Conservation (phyloP, 2,113 vertebrate species). For the Chlamydotis undulata region DNA sequence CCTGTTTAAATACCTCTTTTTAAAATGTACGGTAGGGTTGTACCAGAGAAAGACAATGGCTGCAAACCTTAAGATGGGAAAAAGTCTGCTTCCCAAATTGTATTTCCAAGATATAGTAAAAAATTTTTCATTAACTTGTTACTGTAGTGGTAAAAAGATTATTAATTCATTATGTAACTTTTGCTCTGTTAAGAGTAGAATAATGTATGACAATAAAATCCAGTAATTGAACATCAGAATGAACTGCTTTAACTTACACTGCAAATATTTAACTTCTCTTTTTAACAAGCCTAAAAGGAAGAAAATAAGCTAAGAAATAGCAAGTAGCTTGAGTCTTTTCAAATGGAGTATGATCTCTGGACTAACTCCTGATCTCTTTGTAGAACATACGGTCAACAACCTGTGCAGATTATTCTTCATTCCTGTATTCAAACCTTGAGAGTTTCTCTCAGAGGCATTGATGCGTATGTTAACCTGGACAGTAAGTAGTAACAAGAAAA, state of each 20-base stretch:
- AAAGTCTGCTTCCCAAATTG: not conserved
- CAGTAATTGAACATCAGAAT: not conserved
- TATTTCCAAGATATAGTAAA: not conserved
- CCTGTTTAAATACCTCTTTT: not conserved
- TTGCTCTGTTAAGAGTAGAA: not conserved
- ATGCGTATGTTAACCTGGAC: not conserved
- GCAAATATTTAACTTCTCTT: not conserved
- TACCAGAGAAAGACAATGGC: not conserved
- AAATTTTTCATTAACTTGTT: not conserved
- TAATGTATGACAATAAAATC: not conserved
- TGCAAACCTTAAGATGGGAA: not conserved
- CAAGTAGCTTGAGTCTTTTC: not conserved
- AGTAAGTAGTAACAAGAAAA: not conserved
- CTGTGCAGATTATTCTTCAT: not conserved
- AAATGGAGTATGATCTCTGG: not conserved
- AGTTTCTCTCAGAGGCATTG: not conserved
- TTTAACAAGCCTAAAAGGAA: not conserved
- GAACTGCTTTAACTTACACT: not conserved
- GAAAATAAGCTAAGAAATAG: not conserved
- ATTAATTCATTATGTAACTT: not conserved
- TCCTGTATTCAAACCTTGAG: not conserved
- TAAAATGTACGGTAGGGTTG: not conserved
- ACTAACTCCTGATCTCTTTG: not conserved
- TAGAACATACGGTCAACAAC: not conserved
- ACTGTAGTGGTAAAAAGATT: not conserved